Percentiles rank a stretch among this genome's conserved stretches.
These are phyloP conservation scores for Periphyllus acericola DNA, from an alignment of 2,888 invertebrate species.

Conservation along the genomic window DNA sequence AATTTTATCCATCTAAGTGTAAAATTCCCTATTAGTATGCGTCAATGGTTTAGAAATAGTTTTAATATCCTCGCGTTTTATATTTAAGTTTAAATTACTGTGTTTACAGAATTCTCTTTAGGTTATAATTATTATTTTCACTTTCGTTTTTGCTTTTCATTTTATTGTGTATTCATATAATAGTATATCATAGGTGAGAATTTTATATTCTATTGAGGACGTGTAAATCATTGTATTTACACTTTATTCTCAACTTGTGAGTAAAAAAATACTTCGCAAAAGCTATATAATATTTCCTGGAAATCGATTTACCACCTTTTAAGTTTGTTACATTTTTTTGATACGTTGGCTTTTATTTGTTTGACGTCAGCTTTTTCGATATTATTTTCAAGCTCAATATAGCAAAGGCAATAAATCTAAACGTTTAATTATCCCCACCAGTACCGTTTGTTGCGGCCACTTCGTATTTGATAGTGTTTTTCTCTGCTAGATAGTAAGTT, in stretches of 20 bases:
- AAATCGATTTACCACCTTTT: constrained; percentile 5
- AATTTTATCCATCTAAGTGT: neutral
- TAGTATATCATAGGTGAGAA: neutral
- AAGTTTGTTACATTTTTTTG: neutral
- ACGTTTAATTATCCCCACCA: neutral
- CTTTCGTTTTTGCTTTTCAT: neutral
- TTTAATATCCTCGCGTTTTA: neutral
- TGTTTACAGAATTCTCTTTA: too few relatives aligned
- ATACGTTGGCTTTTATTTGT: neutral
- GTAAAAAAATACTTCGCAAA: neutral
- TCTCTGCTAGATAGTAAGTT: neutral
- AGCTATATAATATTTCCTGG: constrained; percentile 2
- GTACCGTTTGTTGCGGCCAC: neutral
- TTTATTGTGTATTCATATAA: neutral
- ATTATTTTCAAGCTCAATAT: neutral
- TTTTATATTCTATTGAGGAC: neutral
- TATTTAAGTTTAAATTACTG: neutral
- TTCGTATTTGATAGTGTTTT: neutral
- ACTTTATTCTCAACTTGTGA: neutral
- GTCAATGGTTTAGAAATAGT: neutral
- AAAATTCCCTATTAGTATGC: too few relatives aligned
- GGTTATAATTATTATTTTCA: neutral
- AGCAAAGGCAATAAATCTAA: neutral
- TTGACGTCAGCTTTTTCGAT: neutral
- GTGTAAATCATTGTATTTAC: neutral